Evolutionary conservation across 2,888 invertebrate genomes (phyloP), one percentile per base, ranked within the genome.

Genomic region (Drosophila tanythrix): DNA sequence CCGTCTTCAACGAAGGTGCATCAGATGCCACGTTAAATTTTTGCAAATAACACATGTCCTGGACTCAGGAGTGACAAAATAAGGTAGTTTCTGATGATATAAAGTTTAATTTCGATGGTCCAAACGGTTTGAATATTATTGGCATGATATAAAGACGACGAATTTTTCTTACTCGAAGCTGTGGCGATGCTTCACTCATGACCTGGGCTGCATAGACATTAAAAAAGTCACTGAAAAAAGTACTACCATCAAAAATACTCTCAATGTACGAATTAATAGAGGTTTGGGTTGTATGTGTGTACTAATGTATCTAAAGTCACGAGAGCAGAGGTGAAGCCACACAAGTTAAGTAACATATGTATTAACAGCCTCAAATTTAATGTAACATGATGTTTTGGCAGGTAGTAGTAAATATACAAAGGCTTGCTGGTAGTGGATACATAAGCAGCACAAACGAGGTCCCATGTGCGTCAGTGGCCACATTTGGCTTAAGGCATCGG

Each of bases 401-500:
- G 35, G 11, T 27, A 25, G 10, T 15, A 38, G 25, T 38, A 21
- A 21, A 38, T 7, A 29, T 48, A 70, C 29, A 60, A 70, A 55
- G 50, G 29, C 27, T 46, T 50, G 33, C 15, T 31, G 35, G 27
- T 13, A 29, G 36, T 25, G 53, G 36, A 38, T 38, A 38, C 31
- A 31, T 13, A 18, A 27, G 25, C 36, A 33, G 31, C 8, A 10
- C 15, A 18, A 35, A 36, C 33, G n/a, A 31, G 35, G 40, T 18
- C 51, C 10, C 62, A 63, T 59, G 68, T 68, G 57, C 60, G 29
- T 52, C 15, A 48, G 51, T 48, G 48, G 35, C 36, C 61, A 62
- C 38, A 71, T 70, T 72, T 70, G 52, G 58, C 71, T 70, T 55
- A 21, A 53, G 51, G 56, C 59, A 67, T 50, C n/a, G 52, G 48